Conservation (phyloP, 1,140 invertebrate genomes). For the Bombus haemorrhoidalis region DNA sequence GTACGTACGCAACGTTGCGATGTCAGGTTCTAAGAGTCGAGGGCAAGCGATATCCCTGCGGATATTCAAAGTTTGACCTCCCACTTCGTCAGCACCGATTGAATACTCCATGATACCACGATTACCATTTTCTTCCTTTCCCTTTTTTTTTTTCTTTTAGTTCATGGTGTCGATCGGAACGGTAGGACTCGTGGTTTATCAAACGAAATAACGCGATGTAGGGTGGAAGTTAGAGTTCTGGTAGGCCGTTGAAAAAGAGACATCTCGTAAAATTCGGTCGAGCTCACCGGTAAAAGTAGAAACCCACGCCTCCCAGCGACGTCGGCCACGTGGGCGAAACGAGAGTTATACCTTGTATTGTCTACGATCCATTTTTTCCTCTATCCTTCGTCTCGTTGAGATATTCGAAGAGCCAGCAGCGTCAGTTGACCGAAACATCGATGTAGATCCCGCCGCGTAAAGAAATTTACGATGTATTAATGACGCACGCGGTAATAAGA, state of each 20-base stretch:
- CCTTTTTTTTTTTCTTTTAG: neutral
- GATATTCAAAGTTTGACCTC: conserved; percentile 57
- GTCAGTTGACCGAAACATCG: conserved; percentile 39
- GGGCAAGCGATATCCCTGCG: conserved; percentile 39
- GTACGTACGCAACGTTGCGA: conserved; percentile 52
- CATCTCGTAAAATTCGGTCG: conserved; percentile 64
- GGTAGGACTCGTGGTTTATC: neutral
- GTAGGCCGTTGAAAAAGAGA: conserved; percentile 35
- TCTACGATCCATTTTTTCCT: conserved; percentile 55
- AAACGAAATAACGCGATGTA: neutral
- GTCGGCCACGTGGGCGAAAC: conserved; percentile 58
- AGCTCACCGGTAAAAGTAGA: conserved; percentile 33
- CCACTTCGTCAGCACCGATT: conserved; percentile 54
- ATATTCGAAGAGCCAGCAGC: conserved; percentile 41
- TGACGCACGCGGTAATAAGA: neutral
- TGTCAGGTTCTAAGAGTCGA: conserved; percentile 30
- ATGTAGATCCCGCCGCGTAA: neutral
- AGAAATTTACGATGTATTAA: neutral
- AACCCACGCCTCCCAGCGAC: conserved; percentile 51
- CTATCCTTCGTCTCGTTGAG: conserved; percentile 47
- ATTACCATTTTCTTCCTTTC: conserved; percentile 41
- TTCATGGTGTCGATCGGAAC: neutral
- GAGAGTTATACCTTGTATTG: conserved; percentile 64
- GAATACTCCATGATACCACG: conserved; percentile 35
- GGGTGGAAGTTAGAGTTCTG: conserved; percentile 20